A percentile compares a stretch with the other conserved stretches of the same genome.
Conservation (phyloP, 2,797 vertebrate species). For the Eulemur coronatus region DNA sequence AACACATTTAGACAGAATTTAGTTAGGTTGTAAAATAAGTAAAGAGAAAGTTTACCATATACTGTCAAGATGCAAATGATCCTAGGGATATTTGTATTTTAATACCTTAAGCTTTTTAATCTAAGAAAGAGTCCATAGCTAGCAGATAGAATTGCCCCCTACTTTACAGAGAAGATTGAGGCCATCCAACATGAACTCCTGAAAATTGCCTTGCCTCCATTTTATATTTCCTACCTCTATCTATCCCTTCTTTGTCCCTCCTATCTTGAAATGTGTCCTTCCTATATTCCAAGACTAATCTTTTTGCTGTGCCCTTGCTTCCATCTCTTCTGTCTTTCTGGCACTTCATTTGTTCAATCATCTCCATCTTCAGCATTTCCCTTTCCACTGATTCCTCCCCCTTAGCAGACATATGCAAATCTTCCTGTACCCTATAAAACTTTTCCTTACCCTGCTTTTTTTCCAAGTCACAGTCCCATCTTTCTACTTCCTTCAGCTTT, state of each 20-base stretch:
- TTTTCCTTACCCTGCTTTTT: neutral
- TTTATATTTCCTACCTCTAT: constrained; percentile 5
- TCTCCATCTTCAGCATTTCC: neutral
- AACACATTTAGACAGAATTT: constrained; percentile 7
- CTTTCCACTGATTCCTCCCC: neutral
- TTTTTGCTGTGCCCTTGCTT: neutral
- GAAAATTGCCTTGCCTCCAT: constrained; percentile 19
- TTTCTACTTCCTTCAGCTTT: neutral
- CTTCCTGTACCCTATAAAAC: neutral
- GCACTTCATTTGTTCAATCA: neutral
- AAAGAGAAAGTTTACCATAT: neutral
- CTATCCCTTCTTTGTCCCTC: neutral
- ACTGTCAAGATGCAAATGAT: constrained; percentile 49
- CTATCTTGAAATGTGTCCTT: neutral
- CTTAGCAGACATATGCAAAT: neutral
- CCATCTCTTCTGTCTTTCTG: neutral
- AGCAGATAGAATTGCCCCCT: neutral
- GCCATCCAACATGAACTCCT: neutral
- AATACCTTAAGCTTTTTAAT: constrained; percentile 47
- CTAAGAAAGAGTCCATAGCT: neutral
- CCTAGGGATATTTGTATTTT: constrained; percentile 24
- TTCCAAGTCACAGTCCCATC: neutral
- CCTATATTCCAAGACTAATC: neutral
- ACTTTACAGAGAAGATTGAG: constrained; percentile 19
- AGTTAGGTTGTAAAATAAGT: neutral